A percentile compares a stretch with the other conserved stretches of the same genome.
phyloP scores from a whole-genome alignment of 2,113 vertebrate species.

The Irena cyanogastra region DNA sequence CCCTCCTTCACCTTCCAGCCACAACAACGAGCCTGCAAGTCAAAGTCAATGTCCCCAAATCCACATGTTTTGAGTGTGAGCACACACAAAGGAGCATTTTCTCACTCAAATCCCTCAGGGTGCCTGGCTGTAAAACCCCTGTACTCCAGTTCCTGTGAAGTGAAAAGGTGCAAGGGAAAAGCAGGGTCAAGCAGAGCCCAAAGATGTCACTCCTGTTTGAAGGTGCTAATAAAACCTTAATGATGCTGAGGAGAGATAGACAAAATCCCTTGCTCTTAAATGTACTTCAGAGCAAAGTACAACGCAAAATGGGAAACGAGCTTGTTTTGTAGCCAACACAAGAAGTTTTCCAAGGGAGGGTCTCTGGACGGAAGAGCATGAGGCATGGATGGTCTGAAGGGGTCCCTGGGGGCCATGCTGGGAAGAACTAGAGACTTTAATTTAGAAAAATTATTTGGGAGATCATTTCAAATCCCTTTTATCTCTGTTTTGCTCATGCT shows the following conservation, averaged over 20 bases:
- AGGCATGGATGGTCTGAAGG: neutral
- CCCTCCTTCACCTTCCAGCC: neutral
- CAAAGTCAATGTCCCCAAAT: neutral
- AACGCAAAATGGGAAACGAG: neutral
- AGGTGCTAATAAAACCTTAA: neutral
- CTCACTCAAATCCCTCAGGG: accelerated
- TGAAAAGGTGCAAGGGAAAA: neutral
- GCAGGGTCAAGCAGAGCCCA: neutral
- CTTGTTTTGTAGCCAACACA: neutral
- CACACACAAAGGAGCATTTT: neutral
- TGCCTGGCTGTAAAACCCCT: neutral
- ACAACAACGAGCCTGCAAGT: neutral
- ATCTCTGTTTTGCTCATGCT: neutral
- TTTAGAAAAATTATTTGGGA: neutral
- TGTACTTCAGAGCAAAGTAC: neutral
- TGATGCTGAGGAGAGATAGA: neutral
- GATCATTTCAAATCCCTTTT: neutral
- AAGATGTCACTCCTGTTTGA: neutral
- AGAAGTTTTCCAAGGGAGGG: neutral
- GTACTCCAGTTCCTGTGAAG: neutral
- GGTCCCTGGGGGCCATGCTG: neutral
- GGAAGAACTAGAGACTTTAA: neutral
- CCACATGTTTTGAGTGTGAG: neutral
- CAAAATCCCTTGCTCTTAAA: neutral
- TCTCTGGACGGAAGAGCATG: neutral